Percentiles rank a stretch among this genome's conserved stretches.
These are phyloP conservation scores for Neria commutata DNA, from an alignment of 2,888 invertebrate genomes.

Conservation along the genomic window DNA sequence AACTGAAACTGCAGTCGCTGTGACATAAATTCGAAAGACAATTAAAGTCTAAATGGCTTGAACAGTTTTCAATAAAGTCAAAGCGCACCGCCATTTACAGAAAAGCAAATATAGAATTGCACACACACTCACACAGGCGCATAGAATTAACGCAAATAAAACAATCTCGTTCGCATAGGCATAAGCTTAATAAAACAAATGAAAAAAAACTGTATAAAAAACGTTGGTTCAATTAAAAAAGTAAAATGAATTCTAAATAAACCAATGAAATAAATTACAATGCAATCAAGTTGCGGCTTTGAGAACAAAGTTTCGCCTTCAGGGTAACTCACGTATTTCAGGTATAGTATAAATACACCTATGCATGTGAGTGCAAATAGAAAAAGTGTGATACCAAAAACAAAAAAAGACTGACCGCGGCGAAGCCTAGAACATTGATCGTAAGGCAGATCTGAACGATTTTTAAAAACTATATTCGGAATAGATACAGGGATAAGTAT, in stretches of 20 bases:
- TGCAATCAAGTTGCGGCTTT: slow-evolving; percentile 9
- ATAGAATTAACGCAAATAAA: too few relatives aligned
- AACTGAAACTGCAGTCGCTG: too few relatives aligned
- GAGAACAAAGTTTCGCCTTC: slow-evolving; percentile 12
- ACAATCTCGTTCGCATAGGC: background rate
- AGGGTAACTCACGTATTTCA: slow-evolving; percentile 19
- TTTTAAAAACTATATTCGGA: slow-evolving; percentile 9
- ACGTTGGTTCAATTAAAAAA: background rate
- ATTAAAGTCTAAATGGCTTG: too few relatives aligned
- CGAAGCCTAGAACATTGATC: too few relatives aligned
- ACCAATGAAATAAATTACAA: slow-evolving; percentile 19
- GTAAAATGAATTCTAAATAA: background rate
- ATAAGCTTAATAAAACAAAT: background rate
- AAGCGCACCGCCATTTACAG: too few relatives aligned
- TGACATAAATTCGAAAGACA: too few relatives aligned
- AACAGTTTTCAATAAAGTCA: too few relatives aligned
- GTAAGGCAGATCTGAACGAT: slow-evolving; percentile 5
- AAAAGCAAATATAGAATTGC: background rate
- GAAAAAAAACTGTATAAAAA: background rate
- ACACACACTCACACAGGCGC: too few relatives aligned
- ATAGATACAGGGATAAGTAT: background rate
- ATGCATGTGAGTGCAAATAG: too few relatives aligned
- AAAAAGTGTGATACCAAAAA: too few relatives aligned
- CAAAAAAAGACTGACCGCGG: background rate
- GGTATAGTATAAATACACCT: too few relatives aligned